Conservation (phyloP, 2,113 vertebrate species). For the Hemibagrus wyckioides region DNA sequence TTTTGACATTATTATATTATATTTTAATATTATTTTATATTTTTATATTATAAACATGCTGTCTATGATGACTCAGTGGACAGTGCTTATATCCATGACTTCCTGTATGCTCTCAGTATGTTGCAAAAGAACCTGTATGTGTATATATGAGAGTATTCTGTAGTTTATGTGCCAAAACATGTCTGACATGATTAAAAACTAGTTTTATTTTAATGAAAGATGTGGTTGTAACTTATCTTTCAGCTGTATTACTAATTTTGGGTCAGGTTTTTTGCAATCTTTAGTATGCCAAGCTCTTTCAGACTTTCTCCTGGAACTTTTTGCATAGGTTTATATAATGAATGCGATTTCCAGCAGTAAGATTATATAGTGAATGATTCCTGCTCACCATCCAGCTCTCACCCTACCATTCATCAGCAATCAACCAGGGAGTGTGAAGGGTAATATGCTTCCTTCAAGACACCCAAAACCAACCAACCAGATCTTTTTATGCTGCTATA, state of each 20-base stretch:
- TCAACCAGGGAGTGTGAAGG: not conserved
- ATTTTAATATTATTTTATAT: too few species aligned
- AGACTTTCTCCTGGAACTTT: not conserved
- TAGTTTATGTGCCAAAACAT: too few species aligned
- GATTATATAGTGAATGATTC: not conserved
- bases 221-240: not conserved
- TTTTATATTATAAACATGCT: not conserved
- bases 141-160: not conserved
- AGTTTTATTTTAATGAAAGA: not conserved
- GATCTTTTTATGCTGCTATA: not conserved
- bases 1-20: too few species aligned
- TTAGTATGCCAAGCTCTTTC: not conserved
- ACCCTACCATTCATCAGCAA: not conserved
- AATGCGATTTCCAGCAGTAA: not conserved
- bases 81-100: not conserved
- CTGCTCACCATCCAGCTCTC: not conserved
- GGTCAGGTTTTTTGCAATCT: not conserved
- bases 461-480: not conserved
- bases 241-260: not conserved
- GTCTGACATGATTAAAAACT: not conserved
- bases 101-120: constrained; percentile 2
- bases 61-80: not conserved
- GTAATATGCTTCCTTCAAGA: not conserved
- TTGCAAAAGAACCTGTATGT: not conserved
- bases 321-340: not conserved